phyloP scores from a whole-genome alignment of 2,113 vertebrate genomes.

The Oreochromis spilurus region DNA sequence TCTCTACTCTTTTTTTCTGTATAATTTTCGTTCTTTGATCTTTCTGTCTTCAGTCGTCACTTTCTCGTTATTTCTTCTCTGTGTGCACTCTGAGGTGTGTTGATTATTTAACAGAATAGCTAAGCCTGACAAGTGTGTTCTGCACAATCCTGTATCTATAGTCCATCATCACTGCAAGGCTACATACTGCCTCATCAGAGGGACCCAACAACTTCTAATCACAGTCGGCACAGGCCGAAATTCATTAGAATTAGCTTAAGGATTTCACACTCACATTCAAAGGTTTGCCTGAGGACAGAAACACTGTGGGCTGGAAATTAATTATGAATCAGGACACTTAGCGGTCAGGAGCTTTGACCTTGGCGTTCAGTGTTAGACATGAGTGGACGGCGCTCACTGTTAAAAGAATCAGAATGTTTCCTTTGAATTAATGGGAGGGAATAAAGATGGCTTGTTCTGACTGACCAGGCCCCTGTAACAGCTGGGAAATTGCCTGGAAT shows the following conservation, averaged over 20 bases:
- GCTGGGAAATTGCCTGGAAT: rapidly evolving
- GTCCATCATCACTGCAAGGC: background rate
- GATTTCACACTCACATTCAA: background rate
- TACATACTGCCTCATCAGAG: background rate
- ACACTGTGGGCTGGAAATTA: background rate
- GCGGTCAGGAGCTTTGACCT: conserved; percentile 8
- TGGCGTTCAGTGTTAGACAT: background rate
- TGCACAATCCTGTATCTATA: background rate
- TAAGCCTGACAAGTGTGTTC: background rate
- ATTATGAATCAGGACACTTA: conserved; percentile 1
- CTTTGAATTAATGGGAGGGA: background rate
- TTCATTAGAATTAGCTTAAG: background rate
- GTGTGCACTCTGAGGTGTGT: background rate
- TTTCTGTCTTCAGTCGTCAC: background rate
- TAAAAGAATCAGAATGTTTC: background rate
- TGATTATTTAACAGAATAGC: background rate
- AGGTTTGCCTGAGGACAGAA: background rate
- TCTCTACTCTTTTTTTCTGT: background rate
- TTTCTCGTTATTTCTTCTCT: background rate
- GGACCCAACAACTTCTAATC: background rate
- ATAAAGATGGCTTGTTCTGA: background rate
- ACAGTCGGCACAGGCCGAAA: background rate
- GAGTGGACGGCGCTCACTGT: background rate
- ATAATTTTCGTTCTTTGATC: background rate
- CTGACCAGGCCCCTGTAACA: background rate